phyloP scores from a whole-genome alignment of 2,113 vertebrate species.

The Xiphorhynchus elegans region DNA sequence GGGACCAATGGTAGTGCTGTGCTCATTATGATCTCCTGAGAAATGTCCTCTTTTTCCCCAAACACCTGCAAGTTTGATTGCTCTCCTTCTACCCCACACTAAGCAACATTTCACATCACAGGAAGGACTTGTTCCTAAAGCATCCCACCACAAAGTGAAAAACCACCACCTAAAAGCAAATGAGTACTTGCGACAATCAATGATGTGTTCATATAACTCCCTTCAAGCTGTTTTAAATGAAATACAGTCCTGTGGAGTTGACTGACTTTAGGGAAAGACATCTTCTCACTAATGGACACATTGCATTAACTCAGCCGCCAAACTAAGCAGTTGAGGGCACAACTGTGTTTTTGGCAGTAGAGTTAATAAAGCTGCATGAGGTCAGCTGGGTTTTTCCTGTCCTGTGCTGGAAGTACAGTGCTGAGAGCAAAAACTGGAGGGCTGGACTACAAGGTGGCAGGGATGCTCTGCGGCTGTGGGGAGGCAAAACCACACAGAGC shows the following conservation, averaged over 20 bases:
- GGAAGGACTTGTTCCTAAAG: not conserved
- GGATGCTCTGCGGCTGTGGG: not conserved
- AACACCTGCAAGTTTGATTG: not conserved
- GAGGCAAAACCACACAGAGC: not conserved
- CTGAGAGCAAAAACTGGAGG: not conserved
- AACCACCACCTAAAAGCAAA: not conserved
- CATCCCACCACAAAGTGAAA: not conserved
- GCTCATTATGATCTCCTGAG: not conserved
- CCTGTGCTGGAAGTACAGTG: not conserved
- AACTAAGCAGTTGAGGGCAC: not conserved
- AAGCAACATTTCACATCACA: not conserved
- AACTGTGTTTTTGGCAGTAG: not conserved
- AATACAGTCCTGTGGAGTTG: not conserved
- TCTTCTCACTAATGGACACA: not conserved
- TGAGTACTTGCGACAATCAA: not conserved
- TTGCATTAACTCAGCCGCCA: not conserved
- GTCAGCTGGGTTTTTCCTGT: not conserved
- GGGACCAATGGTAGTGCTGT: not conserved
- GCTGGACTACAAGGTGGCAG: not conserved
- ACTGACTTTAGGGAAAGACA: conserved; percentile 17
- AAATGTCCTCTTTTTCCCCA: not conserved
- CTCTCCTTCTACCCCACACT: rapidly evolving
- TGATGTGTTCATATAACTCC: conserved; percentile 14
- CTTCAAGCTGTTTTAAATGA: conserved; percentile 15
- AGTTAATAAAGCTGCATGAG: conserved; percentile 18